Evolutionary conservation across 2,888 invertebrate species (phyloP).

Genomic region (Caenorhabditis sp.): DNA sequence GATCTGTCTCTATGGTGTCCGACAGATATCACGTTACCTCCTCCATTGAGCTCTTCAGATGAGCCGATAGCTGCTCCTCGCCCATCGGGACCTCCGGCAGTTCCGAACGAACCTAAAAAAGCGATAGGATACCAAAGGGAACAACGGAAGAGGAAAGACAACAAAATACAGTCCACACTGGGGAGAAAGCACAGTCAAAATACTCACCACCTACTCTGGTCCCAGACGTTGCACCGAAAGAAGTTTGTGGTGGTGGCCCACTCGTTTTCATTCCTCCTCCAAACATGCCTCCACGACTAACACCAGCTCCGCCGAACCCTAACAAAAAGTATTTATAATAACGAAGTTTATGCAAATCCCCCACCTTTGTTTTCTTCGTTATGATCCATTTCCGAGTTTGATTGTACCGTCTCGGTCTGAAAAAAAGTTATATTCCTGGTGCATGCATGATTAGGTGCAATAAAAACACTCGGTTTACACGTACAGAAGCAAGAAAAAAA

Average conservation of each 20-base stretch:
- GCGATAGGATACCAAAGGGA: conserved; percentile 26
- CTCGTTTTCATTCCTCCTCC: conserved; percentile 33
- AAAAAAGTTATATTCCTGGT: neutral
- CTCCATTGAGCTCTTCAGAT: conserved; percentile 39
- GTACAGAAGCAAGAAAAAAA: conserved; percentile 33
- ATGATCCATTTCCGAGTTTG: conserved; percentile 51
- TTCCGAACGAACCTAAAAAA: conserved; percentile 42
- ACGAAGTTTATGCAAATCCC: no score
- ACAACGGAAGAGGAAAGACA: conserved; percentile 14
- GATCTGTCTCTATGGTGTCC: conserved; percentile 25
- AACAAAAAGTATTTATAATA: neutral
- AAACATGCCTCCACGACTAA: conserved; percentile 43
- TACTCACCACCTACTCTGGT: conserved; percentile 48
- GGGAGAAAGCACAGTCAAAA: neutral
- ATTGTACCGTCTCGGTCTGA: conserved; percentile 9
- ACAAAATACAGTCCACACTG: conserved; percentile 15
- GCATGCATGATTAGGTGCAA: neutral
- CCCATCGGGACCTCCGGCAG: conserved; percentile 30
- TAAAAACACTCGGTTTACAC: conserved; percentile 41
- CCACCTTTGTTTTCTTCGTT: conserved; percentile 56
- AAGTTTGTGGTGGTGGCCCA: conserved; percentile 63
- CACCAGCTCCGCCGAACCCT: conserved; percentile 24
- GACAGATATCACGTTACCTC: conserved; percentile 62
- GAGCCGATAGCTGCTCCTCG: conserved; percentile 60
- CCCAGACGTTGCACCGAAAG: conserved; percentile 52